Percentiles rank a stretch among this genome's conserved stretches.
Evolutionary conservation across 2,113 vertebrate genomes (phyloP).

Genomic region (Bubalus kerabau): DNA sequence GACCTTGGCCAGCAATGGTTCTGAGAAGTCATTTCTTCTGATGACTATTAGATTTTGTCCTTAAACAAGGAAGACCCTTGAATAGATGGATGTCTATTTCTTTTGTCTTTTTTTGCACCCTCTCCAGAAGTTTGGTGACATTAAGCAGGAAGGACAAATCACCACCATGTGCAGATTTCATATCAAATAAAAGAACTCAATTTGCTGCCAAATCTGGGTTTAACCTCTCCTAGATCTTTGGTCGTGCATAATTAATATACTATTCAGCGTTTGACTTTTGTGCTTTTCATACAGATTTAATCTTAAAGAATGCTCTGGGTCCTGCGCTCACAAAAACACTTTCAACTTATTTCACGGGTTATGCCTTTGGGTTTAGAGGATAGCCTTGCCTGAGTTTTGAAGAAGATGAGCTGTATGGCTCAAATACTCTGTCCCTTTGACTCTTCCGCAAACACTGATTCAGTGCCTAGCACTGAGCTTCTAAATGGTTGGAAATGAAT

Average conservation of each 20-base stretch:
- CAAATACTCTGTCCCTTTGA: background rate
- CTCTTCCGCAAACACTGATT: too few species aligned
- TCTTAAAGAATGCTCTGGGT: conserved; percentile 73
- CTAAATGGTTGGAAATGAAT: background rate
- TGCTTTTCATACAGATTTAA: conserved; percentile 73
- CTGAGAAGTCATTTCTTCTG: conserved; percentile 38
- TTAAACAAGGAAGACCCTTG: conserved; percentile 52
- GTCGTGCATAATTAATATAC: conserved; percentile 76
- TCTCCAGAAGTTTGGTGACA: conserved; percentile 58
- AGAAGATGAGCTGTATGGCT: conserved; percentile 61
- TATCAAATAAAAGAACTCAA: conserved; percentile 76
- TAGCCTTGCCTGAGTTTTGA: conserved; percentile 64
- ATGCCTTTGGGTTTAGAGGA: conserved; percentile 65
- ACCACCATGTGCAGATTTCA: conserved; percentile 55
- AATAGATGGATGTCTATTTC: background rate
- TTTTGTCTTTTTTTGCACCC: conserved; percentile 55
- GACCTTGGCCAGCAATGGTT: conserved; percentile 45
- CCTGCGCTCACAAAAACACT: conserved; percentile 68
- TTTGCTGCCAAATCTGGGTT: conserved; percentile 75
- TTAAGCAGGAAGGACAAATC: conserved; percentile 69
- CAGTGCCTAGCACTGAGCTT: background rate
- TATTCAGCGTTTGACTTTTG: conserved; percentile 75
- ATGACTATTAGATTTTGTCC: conserved; percentile 44
- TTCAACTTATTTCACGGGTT: conserved; percentile 56
- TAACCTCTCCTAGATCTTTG: conserved; percentile 74